These are phyloP conservation scores for Microplitis demolitor DNA, from an alignment of 1,140 invertebrate genomes.

Conservation along the genomic window DNA sequence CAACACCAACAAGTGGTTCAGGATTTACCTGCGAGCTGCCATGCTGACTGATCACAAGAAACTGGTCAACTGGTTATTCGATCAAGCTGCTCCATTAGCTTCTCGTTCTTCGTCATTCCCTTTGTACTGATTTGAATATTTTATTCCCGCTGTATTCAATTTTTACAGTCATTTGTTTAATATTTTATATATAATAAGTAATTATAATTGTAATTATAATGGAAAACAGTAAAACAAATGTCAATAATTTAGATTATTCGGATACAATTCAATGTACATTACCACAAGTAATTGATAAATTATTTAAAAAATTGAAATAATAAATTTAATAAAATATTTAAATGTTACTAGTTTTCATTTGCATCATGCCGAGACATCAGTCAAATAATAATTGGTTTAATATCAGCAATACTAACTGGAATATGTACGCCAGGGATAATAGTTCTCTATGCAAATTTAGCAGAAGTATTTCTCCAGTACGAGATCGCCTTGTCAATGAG, in stretches of 20 bases:
- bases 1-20: conserved; percentile 28
- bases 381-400: conserved; percentile 3
- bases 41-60: conserved; percentile 23
- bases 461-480: conserved; percentile 10
- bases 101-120: background rate
- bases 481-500: background rate
- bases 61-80: conserved; percentile 37
- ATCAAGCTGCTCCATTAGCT: background rate
- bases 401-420: conserved; percentile 11
- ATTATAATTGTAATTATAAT: too few relatives aligned
- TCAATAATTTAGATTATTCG: too few relatives aligned
- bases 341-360: conserved; percentile 11
- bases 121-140: too few relatives aligned
- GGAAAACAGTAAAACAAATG: too few relatives aligned
- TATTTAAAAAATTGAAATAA: background rate
- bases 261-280: too few relatives aligned
- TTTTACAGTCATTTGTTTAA: too few relatives aligned
- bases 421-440: conserved; percentile 10
- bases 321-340: background rate
- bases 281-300: too few relatives aligned
- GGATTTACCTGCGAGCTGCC: conserved; percentile 31
- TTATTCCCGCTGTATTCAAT: too few relatives aligned
- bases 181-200: too few relatives aligned
- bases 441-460: conserved; percentile 16
- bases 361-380: conserved; percentile 5